These are phyloP conservation scores for Sitta carolinensis DNA, from an alignment of 2,797 vertebrate genomes.

Conservation along the genomic window DNA sequence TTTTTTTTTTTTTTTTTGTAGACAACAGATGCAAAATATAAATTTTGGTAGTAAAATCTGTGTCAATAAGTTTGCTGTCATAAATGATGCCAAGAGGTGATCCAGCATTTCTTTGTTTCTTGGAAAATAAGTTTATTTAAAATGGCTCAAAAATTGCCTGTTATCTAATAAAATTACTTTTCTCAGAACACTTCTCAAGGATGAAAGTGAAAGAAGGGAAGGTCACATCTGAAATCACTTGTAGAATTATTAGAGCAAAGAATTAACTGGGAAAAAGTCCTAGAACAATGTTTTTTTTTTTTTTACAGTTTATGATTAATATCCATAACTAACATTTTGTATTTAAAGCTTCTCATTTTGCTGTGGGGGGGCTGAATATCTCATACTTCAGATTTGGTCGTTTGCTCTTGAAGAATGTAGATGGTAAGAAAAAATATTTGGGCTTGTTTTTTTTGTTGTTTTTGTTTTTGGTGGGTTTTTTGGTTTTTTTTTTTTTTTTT, in stretches of 20 bases:
- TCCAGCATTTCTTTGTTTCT: neutral
- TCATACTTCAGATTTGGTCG: neutral
- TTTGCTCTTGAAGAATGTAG: neutral
- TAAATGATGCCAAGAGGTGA: neutral
- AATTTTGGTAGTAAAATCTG: neutral
- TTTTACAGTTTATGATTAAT: neutral
- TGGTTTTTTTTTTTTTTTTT: no score
- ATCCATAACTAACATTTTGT: neutral
- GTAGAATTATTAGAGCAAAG: neutral
- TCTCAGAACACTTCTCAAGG: neutral
- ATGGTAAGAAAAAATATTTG: neutral
- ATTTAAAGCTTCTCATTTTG: neutral
- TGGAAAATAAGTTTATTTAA: neutral
- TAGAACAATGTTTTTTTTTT: neutral
- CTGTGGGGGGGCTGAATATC: neutral
- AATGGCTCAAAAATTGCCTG: neutral
- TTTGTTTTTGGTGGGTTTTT: no score
- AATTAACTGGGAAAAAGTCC: neutral
- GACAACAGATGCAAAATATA: neutral
- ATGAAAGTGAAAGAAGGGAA: neutral
- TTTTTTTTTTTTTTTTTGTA: neutral
- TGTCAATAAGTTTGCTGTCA: neutral
- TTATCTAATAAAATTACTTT: neutral
- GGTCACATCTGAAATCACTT: neutral
- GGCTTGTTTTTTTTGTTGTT: neutral